Evolutionary conservation across 2,797 vertebrate species (phyloP).

Genomic region (Lophotriccus pileatus): DNA sequence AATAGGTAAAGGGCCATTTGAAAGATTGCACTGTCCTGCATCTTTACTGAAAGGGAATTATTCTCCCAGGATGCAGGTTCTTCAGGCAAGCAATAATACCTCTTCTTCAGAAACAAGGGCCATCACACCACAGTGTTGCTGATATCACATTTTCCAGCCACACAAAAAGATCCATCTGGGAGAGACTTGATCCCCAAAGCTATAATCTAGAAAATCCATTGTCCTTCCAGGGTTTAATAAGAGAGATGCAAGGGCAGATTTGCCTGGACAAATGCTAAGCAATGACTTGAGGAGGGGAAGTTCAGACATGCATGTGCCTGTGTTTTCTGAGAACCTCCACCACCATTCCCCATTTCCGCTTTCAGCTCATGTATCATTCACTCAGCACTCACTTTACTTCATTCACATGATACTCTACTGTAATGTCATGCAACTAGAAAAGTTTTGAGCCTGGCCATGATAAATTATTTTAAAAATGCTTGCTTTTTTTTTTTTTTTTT

Average conservation of each 20-base stretch:
- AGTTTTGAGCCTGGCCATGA: not conserved
- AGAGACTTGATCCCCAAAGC: not conserved
- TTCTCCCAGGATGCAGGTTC: not conserved
- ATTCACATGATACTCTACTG: not conserved
- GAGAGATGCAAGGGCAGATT: not conserved
- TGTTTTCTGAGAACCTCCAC: not conserved
- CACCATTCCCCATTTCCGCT: not conserved
- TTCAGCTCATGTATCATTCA: not conserved
- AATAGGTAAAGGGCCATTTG: not conserved
- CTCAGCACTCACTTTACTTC: not conserved
- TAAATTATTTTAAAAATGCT: not conserved
- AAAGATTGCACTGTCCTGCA: not conserved
- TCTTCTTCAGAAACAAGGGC: slow-evolving; percentile 4
- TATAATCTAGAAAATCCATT: not conserved
- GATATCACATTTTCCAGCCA: not conserved
- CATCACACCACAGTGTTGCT: not conserved
- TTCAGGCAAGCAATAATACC: not conserved
- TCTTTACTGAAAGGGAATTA: slow-evolving; percentile 11
- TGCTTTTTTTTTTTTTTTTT: not conserved
- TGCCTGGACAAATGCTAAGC: not conserved
- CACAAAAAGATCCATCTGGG: not conserved
- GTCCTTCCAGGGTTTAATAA: not conserved
- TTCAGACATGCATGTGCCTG: not conserved
- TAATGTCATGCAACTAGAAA: not conserved
- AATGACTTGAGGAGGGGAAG: not conserved